Evolutionary conservation across 2,797 vertebrate species (phyloP).

Genomic region (Pantherophis vulpinus): DNA sequence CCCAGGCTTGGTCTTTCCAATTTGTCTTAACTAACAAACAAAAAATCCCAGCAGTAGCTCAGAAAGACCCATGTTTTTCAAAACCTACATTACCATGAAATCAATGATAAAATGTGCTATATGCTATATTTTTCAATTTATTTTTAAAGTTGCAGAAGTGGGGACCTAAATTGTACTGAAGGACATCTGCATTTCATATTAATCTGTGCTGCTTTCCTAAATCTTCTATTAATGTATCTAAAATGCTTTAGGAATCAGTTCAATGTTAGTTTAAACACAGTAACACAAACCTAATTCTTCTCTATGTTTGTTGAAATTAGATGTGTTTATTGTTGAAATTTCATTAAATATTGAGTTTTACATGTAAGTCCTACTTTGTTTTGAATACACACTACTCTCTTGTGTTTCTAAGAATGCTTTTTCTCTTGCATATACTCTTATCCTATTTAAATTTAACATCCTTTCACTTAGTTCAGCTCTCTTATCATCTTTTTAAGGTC

Average conservation of each 20-base stretch:
- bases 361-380: constrained; percentile 11
- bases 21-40: neutral
- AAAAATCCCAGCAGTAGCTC: neutral
- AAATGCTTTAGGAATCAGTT: neutral
- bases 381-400: neutral
- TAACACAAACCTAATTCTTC: neutral
- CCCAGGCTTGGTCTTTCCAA: neutral
- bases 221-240: neutral
- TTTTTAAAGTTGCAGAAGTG: neutral
- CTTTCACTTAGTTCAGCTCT: constrained; percentile 44
- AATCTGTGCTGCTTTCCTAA: neutral
- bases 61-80: neutral
- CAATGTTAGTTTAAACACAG: constrained; percentile 19
- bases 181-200: neutral
- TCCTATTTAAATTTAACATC: constrained; percentile 47
- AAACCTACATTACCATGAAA: neutral
- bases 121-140: neutral
- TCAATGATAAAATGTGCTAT: neutral
- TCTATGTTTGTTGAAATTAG: constrained; percentile 18
- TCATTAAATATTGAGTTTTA: constrained; percentile 7
- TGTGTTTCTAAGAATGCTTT: neutral
- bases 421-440: neutral
- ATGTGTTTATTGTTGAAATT: constrained; percentile 22
- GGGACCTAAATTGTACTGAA: neutral
- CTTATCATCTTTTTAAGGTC: constrained; percentile 40